Percentiles rank a stretch among this genome's conserved stretches.
These are phyloP conservation scores for Ptychadena robeensis DNA, from an alignment of 2,797 vertebrate species.

Conservation along the genomic window DNA sequence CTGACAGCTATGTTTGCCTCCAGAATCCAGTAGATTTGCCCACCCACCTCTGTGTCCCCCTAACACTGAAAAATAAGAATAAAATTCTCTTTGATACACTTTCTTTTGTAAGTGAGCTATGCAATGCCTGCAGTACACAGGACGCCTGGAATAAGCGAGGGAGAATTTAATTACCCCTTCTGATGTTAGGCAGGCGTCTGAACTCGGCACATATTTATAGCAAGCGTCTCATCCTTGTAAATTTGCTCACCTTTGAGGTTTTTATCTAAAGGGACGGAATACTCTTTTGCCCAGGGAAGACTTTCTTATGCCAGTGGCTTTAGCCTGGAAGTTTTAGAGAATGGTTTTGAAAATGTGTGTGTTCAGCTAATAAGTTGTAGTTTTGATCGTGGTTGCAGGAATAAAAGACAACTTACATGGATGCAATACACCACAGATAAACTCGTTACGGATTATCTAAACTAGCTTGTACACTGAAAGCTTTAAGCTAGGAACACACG, in stretches of 20 bases:
- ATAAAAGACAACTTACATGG: conserved; percentile 28
- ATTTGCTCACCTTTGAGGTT: conserved; percentile 62
- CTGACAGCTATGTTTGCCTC: conserved; percentile 50
- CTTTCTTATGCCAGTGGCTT: conserved; percentile 50
- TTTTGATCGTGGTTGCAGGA: conserved; percentile 49
- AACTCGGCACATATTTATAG: conserved; percentile 56
- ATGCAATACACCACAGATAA: conserved; percentile 32
- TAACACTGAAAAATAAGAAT: conserved; percentile 52
- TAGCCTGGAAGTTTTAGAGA: conserved; percentile 51
- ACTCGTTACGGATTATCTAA: not conserved
- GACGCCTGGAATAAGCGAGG: conserved; percentile 49
- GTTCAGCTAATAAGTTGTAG: conserved; percentile 61
- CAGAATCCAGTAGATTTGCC: conserved; percentile 40
- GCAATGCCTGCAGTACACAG: conserved; percentile 59
- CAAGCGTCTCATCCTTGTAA: conserved; percentile 56
- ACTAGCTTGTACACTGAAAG: conserved; percentile 9
- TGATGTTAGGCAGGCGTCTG: conserved; percentile 50
- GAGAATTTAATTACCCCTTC: conserved; percentile 59
- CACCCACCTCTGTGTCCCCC: conserved; percentile 1
- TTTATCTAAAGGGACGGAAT: conserved; percentile 60
- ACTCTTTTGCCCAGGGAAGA: conserved; percentile 54
- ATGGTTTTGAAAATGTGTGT: conserved; percentile 59
- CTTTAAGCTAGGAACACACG: too few relatives aligned
- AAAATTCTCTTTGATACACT: conserved; percentile 56
- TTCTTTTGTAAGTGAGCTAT: conserved; percentile 51